phyloP scores from a whole-genome alignment of 2,888 invertebrate genomes.

The Pogonocherus hispidulus region DNA sequence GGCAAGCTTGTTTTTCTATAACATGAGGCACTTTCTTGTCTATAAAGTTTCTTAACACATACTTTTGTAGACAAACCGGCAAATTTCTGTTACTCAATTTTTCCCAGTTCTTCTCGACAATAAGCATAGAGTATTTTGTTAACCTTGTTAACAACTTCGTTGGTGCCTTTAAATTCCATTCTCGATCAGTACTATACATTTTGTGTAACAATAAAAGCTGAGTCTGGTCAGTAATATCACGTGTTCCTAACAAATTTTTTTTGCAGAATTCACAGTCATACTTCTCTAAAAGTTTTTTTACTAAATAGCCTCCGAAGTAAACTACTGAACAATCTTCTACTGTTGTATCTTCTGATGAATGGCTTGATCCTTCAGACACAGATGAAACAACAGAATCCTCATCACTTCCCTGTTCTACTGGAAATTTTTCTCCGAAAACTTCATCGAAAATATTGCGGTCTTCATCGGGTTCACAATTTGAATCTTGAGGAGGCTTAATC shows the following conservation, averaged over 20 bases:
- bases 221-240: neutral
- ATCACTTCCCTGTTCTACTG: neutral
- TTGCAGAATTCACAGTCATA: neutral
- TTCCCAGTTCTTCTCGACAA: neutral
- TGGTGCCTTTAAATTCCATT: neutral
- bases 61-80: neutral
- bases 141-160: neutral
- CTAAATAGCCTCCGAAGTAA: slow-evolving; percentile 1
- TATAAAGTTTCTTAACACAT: neutral
- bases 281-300: slow-evolving; percentile 1
- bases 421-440: neutral
- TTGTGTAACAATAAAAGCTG: no score
- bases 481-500: neutral
- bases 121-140: neutral
- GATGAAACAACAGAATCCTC: neutral
- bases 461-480: neutral
- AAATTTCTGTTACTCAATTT: neutral
- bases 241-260: neutral
- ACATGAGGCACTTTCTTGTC: neutral
- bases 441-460: neutral
- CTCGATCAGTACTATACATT: no score
- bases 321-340: slow-evolving; percentile 1
- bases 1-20: neutral
- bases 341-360: neutral
- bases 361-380: neutral